These are phyloP conservation scores for Lasioglossum figueresi DNA, from an alignment of 2,888 invertebrate genomes.

Conservation along the genomic window DNA sequence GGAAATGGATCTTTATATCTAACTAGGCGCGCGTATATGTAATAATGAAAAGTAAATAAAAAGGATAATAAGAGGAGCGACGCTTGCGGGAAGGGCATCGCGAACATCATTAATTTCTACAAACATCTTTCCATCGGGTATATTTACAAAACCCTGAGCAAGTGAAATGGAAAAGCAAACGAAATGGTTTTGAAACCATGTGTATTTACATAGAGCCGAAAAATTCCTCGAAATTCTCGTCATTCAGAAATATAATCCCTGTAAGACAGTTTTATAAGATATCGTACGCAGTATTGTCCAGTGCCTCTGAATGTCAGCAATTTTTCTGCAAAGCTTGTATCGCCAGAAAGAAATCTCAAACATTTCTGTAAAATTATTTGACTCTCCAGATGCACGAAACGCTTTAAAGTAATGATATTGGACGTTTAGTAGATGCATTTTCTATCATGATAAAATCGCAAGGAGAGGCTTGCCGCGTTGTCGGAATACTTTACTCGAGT, in stretches of 20 bases:
- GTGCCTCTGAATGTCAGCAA: background rate
- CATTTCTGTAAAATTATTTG: background rate
- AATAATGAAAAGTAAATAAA: constrained; percentile 51
- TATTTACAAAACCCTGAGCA: background rate
- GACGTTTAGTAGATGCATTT: constrained; percentile 58
- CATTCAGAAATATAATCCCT: background rate
- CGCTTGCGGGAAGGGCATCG: background rate
- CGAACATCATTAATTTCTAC: constrained; percentile 18
- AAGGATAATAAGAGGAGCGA: constrained; percentile 30
- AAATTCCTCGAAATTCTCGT: background rate
- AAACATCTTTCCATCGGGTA: background rate
- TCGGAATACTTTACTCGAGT: constrained; percentile 48
- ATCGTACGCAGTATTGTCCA: background rate
- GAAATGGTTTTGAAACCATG: background rate
- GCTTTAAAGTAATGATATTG: constrained; percentile 18
- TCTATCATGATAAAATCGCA: constrained; percentile 59
- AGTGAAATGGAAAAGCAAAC: background rate
- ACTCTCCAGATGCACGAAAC: background rate
- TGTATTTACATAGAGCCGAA: background rate
- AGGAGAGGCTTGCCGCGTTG: constrained; percentile 53
- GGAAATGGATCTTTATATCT: constrained; percentile 66
- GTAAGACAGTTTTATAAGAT: background rate
- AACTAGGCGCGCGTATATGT: constrained; percentile 43
- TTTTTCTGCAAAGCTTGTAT: background rate
- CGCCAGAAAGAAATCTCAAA: background rate